These are phyloP conservation scores for Brenthis daphne DNA, from an alignment of 2,888 invertebrate species.

Conservation along the genomic window DNA sequence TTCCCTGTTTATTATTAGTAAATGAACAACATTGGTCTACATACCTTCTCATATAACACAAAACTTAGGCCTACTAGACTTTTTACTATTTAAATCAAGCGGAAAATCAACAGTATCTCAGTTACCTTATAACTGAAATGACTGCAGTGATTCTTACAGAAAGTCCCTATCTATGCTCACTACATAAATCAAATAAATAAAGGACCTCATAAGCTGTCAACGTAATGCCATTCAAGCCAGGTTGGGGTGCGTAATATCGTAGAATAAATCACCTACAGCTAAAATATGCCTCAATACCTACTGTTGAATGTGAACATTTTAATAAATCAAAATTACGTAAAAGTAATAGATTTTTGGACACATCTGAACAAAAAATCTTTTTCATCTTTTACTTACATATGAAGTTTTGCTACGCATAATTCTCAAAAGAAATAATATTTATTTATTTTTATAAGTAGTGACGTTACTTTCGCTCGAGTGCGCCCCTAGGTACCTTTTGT, in stretches of 20 bases:
- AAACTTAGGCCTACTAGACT: neutral
- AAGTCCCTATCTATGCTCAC: conserved; percentile 68
- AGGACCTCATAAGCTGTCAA: conserved; percentile 80
- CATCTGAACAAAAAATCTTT: neutral
- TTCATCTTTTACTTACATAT: conserved; percentile 1
- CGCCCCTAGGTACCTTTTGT: too few relatives aligned
- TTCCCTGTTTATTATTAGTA: neutral
- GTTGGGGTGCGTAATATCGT: conserved; percentile 75
- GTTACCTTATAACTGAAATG: conserved; percentile 19
- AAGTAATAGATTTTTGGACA: neutral
- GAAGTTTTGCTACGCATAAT: neutral
- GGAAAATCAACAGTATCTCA: neutral
- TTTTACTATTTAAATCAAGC: neutral
- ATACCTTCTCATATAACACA: neutral
- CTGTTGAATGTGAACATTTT: conserved; percentile 70
- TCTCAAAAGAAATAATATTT: too few relatives aligned
- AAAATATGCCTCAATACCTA: conserved; percentile 75
- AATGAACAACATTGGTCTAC: too few relatives aligned
- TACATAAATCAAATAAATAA: conserved; percentile 80
- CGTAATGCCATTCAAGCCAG: conserved; percentile 77
- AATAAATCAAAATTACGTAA: conserved; percentile 40
- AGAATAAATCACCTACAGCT: conserved; percentile 75
- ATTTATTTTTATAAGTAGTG: too few relatives aligned
- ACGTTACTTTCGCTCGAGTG: too few relatives aligned
- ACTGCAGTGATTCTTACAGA: conserved; percentile 46